A percentile compares a stretch with the other conserved stretches of the same genome.
phyloP scores from a whole-genome alignment of 2,888 invertebrate species.

The Chrysina gloriosa region DNA sequence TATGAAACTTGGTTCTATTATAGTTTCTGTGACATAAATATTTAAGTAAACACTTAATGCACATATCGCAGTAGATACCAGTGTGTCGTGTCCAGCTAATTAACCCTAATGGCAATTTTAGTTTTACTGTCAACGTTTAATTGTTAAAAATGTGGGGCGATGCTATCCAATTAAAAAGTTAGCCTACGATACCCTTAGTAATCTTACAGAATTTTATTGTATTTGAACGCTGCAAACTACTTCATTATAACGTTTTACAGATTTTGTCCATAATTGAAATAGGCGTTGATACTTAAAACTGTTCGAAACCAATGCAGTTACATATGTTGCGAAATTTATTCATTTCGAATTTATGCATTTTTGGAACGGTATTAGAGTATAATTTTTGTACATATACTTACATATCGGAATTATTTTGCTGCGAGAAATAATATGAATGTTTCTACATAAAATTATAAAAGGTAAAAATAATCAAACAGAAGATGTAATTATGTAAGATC shows the following conservation, averaged over 20 bases:
- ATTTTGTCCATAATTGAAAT: background rate
- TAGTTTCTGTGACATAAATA: background rate
- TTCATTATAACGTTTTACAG: background rate
- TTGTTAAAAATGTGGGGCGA: conserved; percentile 20
- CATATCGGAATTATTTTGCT: no score
- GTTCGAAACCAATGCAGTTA: no score
- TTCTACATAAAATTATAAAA: no score
- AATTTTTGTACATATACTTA: no score
- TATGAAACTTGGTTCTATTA: background rate
- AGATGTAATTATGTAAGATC: no score
- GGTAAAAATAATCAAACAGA: no score
- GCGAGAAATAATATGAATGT: no score
- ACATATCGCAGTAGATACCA: background rate
- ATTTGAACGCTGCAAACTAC: background rate
- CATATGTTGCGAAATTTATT: no score
- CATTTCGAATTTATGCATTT: no score
- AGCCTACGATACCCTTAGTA: background rate
- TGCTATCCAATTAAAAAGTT: conserved; percentile 21
- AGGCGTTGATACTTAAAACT: no score
- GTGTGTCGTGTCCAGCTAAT: conserved; percentile 4
- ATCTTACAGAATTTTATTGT: conserved; percentile 4
- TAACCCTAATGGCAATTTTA: conserved; percentile 4
- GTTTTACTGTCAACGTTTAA: conserved; percentile 27
- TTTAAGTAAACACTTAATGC: conserved; percentile 5
- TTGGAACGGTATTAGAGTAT: no score